Base-by-base conservation (phyloP, 2,888 invertebrate genomes). In the Oeneis ivallda region DNA sequence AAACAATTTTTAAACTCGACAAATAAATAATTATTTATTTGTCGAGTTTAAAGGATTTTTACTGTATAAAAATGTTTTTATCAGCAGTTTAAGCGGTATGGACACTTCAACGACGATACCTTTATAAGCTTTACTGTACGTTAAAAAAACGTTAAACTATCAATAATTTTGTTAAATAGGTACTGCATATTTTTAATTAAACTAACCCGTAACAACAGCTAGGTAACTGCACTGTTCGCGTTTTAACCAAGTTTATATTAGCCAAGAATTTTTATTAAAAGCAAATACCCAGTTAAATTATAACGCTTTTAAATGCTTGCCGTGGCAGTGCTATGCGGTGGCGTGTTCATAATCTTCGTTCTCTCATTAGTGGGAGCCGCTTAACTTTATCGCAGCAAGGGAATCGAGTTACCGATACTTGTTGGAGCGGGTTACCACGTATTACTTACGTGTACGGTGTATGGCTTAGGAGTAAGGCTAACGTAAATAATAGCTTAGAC, bases 321-420 rank as follows among this genome's bases (percentile, higher is more conserved):
- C 61, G 19, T 41, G 41, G 47, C 41, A 52, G 15, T 39, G 62
- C 52, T 53, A 53, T 47, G 32, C 26, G 53, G 49, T 56, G 45
- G 59, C 59, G 56, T 61, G 56, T 47, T 41, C 52, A 41, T 67
- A 60, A 64, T 64, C 43, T 64, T 57, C 26, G 57, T 61, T 32
- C 43, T 50, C 50, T 61, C 50, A 62, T 65, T 65, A 65, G 61
- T 19, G 45, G 41, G 49, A 57, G 65, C 52, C 65, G 49, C 37
- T 50, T 62, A 65, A 65, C 61, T 62, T 62, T 62, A 60, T 58
- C 58, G 58, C 53, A 3, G 41, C 32, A 15, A 19, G 41, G 49
- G 26, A 54, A 54, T 60, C 54, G 32, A 65, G 59, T 60, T 53
- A 54, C 41, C 49, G 50, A 41, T 58, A 9, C 53, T 62, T 60